Conservation (phyloP, 2,113 vertebrate genomes). For the Apodemus sylvaticus region DNA sequence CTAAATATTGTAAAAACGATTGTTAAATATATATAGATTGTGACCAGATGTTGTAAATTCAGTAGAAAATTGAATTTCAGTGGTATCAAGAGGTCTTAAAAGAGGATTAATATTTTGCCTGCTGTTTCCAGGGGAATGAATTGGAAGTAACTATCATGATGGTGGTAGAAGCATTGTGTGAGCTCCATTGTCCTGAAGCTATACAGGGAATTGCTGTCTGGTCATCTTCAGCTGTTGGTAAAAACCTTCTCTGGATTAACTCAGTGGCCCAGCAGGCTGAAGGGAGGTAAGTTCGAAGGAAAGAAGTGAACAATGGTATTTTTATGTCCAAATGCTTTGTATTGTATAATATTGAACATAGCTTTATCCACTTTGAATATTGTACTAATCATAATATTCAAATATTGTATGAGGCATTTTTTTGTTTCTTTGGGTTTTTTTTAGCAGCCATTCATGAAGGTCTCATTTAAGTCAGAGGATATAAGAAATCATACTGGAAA, state of each 20-base stretch:
- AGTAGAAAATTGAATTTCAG: conserved; percentile 3
- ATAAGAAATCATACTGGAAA: conserved; percentile 4
- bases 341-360: not conserved
- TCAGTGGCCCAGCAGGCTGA: conserved; percentile 96
- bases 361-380: not conserved
- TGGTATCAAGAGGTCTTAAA: not conserved
- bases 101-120: conserved; percentile 44
- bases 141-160: conserved; percentile 95
- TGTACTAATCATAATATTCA: not conserved
- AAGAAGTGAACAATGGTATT: not conserved
- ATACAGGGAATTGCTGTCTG: conserved; percentile 96
- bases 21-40: not conserved
- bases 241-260: conserved; percentile 93
- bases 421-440: conserved; percentile 28
- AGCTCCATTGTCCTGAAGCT: conserved; percentile 96
- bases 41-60: not conserved
- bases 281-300: conserved; percentile 90
- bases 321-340: not conserved
- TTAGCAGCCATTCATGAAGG: not conserved
- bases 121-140: conserved; percentile 90
- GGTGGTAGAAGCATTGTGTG: conserved; percentile 97
- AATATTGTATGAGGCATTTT: not conserved
- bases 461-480: not conserved
- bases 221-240: conserved; percentile 91
- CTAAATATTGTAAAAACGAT: conserved; percentile 18